Conservation (phyloP, 2,113 vertebrate genomes). For the Chaenogobius annularis region DNA sequence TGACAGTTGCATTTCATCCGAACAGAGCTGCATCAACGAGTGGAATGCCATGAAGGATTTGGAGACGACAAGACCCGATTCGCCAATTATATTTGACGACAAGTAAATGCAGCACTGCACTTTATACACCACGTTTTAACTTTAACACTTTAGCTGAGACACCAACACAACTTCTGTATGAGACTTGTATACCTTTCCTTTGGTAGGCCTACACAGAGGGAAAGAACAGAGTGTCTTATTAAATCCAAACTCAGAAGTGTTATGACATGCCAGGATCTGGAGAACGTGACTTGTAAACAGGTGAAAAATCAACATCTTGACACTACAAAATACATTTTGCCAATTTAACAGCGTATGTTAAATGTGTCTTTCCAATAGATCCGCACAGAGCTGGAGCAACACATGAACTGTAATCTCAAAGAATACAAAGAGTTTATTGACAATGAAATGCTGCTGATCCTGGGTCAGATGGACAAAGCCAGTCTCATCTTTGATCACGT, state of each 20-base stretch:
- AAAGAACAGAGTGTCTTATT: slow-evolving; percentile 89
- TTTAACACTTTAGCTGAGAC: neutral
- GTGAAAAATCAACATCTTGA: slow-evolving; percentile 65
- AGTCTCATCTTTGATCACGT: slow-evolving; percentile 96
- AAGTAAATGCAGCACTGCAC: slow-evolving; percentile 78
- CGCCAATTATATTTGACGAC: slow-evolving; percentile 90
- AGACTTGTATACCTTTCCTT: slow-evolving; percentile 10
- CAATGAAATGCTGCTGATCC: slow-evolving; percentile 96
- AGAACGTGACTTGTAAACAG: slow-evolving; percentile 97
- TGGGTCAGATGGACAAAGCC: slow-evolving; percentile 99
- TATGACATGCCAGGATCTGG: slow-evolving; percentile 96
- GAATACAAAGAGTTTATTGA: slow-evolving; percentile 98
- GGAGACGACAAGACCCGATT: slow-evolving; percentile 90
- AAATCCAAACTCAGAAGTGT: slow-evolving; percentile 95
- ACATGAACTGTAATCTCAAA: slow-evolving; percentile 95
- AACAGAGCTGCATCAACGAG: slow-evolving; percentile 98
- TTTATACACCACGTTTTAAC: neutral
- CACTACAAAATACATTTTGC: neutral
- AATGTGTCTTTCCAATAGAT: slow-evolving; percentile 51
- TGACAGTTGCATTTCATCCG: slow-evolving; percentile 91
- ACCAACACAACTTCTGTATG: neutral
- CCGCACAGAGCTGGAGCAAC: slow-evolving; percentile 88
- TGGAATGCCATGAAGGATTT: slow-evolving; percentile 98
- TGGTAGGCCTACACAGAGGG: slow-evolving; percentile 89
- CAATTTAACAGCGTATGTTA: neutral